Evolutionary conservation across 2,113 vertebrate species (phyloP).

Genomic region (Ptilorrhoa leucosticta): DNA sequence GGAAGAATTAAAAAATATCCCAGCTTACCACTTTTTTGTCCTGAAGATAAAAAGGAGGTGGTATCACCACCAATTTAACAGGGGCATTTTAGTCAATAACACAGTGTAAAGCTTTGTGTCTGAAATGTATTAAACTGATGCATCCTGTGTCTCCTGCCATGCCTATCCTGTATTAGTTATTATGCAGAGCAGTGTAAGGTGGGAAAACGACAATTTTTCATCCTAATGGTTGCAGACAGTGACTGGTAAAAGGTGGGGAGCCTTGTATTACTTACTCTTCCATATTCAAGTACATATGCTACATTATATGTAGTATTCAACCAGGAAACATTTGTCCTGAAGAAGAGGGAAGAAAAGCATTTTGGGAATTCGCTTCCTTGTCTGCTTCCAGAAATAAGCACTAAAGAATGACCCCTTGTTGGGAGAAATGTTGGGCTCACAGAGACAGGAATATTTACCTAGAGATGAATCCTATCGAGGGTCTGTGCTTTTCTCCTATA

Average conservation of each 20-base stretch:
- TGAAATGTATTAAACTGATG: not conserved
- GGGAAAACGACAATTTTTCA: slow-evolving; percentile 11
- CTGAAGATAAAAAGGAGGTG: not conserved
- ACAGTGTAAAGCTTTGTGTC: not conserved
- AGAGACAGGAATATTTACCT: not conserved
- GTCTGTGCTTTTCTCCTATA: not conserved
- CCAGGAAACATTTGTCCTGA: not conserved
- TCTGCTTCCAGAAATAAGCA: not conserved
- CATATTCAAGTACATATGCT: not conserved
- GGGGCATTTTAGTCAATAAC: not conserved
- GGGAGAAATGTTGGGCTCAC: not conserved
- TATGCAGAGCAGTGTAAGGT: not conserved
- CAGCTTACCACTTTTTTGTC: not conserved
- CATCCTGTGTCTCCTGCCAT: not conserved
- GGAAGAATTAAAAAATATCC: not conserved
- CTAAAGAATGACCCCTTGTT: not conserved
- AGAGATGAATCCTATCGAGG: not conserved
- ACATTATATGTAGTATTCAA: not conserved
- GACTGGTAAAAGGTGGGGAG: not conserved
- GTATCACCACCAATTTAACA: not conserved
- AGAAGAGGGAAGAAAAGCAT: not conserved
- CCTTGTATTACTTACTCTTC: not conserved
- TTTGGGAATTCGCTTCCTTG: not conserved
- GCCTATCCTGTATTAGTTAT: not conserved
- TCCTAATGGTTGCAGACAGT: not conserved